Evolutionary conservation across 2,888 invertebrate genomes (phyloP).

Genomic region (Amiota communis): DNA sequence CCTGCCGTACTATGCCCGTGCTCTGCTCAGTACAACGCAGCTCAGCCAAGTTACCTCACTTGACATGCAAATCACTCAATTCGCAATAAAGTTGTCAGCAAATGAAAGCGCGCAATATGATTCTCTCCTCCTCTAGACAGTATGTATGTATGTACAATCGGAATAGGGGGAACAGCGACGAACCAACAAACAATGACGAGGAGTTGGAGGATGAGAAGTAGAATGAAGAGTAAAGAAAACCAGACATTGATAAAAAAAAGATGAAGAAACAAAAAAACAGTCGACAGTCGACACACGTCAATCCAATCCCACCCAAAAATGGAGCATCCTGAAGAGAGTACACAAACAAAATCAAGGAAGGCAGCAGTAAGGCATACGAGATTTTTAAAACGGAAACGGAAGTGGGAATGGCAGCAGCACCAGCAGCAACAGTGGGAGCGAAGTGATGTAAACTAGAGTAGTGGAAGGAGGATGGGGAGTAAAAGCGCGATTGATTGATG

Average conservation of each 20-base stretch:
- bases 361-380: no score
- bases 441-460: not conserved
- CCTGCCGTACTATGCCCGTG: no score
- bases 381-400: no score
- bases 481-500: no score
- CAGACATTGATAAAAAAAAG: constrained; percentile 24
- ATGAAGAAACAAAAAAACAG: constrained; percentile 14
- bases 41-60: not conserved
- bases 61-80: constrained; percentile 41
- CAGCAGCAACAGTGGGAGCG: not conserved
- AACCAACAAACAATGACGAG: no score
- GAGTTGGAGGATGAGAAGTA: not conserved
- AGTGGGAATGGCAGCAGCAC: no score
- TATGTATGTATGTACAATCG: not conserved
- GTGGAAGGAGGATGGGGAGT: no score
- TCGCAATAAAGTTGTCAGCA: constrained; percentile 56
- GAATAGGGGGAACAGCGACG: constrained; percentile 26
- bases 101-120: constrained; percentile 28
- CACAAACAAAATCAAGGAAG: no score
- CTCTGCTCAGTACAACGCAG: not conserved
- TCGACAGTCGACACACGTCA: no score
- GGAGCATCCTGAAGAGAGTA: no score
- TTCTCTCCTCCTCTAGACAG: no score
- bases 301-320: no score
- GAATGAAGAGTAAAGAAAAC: not conserved